Evolutionary conservation across 2,113 vertebrate genomes (phyloP), one percentile per base, ranked within the genome.

Genomic region (Forbesichthys papilliferus): DNA sequence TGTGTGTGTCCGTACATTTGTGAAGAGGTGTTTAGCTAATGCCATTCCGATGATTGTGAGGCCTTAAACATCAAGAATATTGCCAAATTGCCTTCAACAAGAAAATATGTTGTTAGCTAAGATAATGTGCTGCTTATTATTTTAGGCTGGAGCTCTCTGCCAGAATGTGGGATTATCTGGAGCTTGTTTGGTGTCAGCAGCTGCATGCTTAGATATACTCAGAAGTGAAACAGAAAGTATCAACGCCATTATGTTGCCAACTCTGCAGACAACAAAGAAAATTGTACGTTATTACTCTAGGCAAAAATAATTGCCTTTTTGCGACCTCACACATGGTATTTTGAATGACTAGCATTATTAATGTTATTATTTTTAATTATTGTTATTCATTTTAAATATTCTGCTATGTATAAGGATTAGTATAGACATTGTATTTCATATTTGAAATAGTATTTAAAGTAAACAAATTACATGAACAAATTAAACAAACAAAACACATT

Each of bases 61-160:
- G 87, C 82, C 83, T 89, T 90, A 83, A 92, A 91, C 87, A 91
- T 91, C 87, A 88, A 90, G 83, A 73, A 75, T 85, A 74, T 88
- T 82, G 76, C 79, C 80, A 92, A 92, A 93, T 89, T 87, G 88
- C 91, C 89, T 79, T 87, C 78, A 87, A 91, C 85, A 84, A 77
- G 79, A 77, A 89, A 92, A 88, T 83, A 90, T 86, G 75, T 82
- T 88, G 84, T 91, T 91, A 84, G 85, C 89, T 52, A 79, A 83
- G 86, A 90, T 85, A 84, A 73, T 85, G 71, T 74, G 61, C 73
- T 73, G 82, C 78, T 85, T 82, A 83, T 91, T 90, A 86, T 89
- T 88, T 82, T 79, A 80, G 84, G 74, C 76, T 75, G 56, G 68
- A 69, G 72, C 68, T 62, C 74, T 77, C 68, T 90, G 91, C 91